Evolutionary conservation across 2,888 invertebrate species (phyloP).

Genomic region (Nomada ferruginata): DNA sequence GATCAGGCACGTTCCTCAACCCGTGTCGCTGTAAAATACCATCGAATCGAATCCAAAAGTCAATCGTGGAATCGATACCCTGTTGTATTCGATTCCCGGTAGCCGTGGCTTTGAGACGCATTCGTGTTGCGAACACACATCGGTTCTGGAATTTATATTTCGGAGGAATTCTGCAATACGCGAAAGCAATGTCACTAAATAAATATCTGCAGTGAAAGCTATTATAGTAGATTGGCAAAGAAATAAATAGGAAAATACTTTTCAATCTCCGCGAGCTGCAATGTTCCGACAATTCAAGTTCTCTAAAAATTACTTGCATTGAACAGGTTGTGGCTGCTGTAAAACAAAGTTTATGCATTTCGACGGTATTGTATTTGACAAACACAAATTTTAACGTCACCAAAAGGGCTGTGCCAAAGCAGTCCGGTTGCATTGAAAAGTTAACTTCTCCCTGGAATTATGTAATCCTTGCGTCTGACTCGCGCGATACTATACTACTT

Average conservation of each 20-base stretch:
- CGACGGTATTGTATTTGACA: slow-evolving; percentile 25
- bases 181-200: too few species aligned
- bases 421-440: slow-evolving; percentile 31
- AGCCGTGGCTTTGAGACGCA: slow-evolving; percentile 12
- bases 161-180: background rate
- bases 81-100: background rate
- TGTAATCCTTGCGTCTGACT: slow-evolving; percentile 20
- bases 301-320: too few species aligned
- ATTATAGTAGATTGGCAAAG: too few species aligned
- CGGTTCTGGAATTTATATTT: background rate
- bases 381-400: slow-evolving; percentile 10
- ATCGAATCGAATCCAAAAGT: slow-evolving; percentile 12
- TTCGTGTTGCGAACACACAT: slow-evolving; percentile 2
- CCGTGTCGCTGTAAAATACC: background rate
- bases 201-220: too few species aligned
- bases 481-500: background rate
- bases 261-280: too few species aligned
- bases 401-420: slow-evolving; percentile 39
- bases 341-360: slow-evolving; percentile 13
- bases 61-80: slow-evolving; percentile 12
- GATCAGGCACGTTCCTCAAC: slow-evolving; percentile 39
- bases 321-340: too few species aligned
- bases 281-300: background rate
- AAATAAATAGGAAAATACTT: background rate
- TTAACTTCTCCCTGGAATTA: slow-evolving; percentile 32